phyloP scores from a whole-genome alignment of 2,797 vertebrate species.

The Halcyon smyrnensis region DNA sequence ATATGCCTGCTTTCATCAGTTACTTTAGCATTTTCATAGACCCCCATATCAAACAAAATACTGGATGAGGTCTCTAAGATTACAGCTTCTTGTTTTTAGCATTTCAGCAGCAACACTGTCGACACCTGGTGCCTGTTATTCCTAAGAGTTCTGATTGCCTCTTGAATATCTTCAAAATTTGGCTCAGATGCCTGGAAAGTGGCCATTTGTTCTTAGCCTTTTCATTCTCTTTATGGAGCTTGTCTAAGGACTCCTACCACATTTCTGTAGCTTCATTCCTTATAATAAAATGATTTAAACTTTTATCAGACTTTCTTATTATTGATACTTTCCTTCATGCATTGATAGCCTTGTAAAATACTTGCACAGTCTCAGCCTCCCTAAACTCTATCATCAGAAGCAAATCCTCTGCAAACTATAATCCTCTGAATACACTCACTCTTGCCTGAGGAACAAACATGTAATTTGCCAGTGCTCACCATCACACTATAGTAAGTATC shows the following conservation, averaged over 20 bases:
- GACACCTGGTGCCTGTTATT: conserved; percentile 51
- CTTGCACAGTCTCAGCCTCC: background rate
- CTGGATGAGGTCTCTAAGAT: background rate
- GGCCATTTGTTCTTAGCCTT: conserved; percentile 35
- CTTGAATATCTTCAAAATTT: conserved; percentile 44
- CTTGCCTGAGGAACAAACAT: background rate
- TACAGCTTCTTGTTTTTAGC: background rate
- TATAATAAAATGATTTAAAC: background rate
- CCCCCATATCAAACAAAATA: background rate
- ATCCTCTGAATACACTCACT: background rate
- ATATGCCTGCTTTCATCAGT: background rate
- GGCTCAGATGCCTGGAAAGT: conserved; percentile 16
- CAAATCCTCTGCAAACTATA: background rate
- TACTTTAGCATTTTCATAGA: background rate
- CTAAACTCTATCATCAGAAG: background rate
- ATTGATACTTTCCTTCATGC: background rate
- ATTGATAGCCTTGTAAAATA: background rate
- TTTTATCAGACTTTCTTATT: background rate
- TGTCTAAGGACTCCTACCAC: background rate
- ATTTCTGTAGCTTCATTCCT: background rate
- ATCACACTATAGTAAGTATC: background rate
- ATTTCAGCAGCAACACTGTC: background rate
- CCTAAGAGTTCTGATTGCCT: conserved; percentile 27
- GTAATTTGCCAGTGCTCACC: background rate
- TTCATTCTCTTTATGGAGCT: background rate